phyloP scores from a whole-genome alignment of 2,888 invertebrate genomes.

The Drosophila villosipedis region DNA sequence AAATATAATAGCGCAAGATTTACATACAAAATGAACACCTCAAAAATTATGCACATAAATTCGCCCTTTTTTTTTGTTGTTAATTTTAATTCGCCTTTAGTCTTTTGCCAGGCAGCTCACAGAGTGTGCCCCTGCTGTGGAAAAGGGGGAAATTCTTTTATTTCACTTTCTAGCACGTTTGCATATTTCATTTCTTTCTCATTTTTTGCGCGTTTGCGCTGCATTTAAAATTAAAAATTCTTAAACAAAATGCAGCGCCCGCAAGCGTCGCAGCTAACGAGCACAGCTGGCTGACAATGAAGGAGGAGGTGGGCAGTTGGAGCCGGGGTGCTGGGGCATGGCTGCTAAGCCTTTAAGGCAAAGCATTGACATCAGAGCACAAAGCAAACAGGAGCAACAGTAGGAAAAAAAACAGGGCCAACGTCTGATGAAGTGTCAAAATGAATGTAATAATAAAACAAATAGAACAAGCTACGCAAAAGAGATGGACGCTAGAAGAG shows the following conservation, averaged over 20 bases:
- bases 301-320: slow-evolving; percentile 11
- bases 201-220: slow-evolving; percentile 61
- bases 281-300: slow-evolving; percentile 61
- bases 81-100: slow-evolving; percentile 73
- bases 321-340: slow-evolving; percentile 16
- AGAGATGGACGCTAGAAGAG: neutral
- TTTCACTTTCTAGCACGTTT: slow-evolving; percentile 63
- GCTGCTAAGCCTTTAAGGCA: slow-evolving; percentile 75
- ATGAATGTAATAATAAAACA: slow-evolving; percentile 79
- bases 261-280: slow-evolving; percentile 65
- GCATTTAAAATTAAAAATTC: slow-evolving; percentile 80
- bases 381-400: slow-evolving; percentile 53
- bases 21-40: slow-evolving; percentile 77
- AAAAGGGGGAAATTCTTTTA: slow-evolving; percentile 38
- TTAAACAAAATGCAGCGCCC: slow-evolving; percentile 76
- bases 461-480: slow-evolving; percentile 49
- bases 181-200: slow-evolving; percentile 61
- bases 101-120: slow-evolving; percentile 43
- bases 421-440: slow-evolving; percentile 82
- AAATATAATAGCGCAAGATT: slow-evolving; percentile 57
- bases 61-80: slow-evolving; percentile 26
- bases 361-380: slow-evolving; percentile 82
- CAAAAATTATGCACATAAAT: slow-evolving; percentile 77
- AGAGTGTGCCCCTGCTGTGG: neutral
- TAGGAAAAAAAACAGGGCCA: slow-evolving; percentile 68